A percentile compares a stretch with the other conserved stretches of the same genome.
Evolutionary conservation across 2,113 vertebrate species (phyloP).

Genomic region (Climacteris rufus): DNA sequence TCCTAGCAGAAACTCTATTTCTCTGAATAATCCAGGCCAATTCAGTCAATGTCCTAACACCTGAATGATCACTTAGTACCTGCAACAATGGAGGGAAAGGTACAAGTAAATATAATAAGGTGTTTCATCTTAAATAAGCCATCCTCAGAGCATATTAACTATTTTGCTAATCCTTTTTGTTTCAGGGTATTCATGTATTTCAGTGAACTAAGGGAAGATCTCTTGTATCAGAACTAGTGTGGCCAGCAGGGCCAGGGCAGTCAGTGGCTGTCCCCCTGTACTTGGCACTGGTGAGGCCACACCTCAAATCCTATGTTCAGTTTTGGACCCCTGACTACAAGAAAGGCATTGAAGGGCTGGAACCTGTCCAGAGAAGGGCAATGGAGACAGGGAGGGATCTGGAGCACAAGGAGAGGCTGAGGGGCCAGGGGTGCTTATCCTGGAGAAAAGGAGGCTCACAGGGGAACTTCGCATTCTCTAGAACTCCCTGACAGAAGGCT

Average conservation of each 20-base stretch:
- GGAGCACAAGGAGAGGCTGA: not conserved
- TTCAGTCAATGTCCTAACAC: not conserved
- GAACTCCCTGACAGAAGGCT: not conserved
- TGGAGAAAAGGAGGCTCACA: not conserved
- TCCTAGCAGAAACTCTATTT: not conserved
- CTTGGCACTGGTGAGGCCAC: not conserved
- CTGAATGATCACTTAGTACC: not conserved
- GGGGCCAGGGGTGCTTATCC: not conserved
- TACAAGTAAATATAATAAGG: not conserved
- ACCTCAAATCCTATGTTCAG: not conserved
- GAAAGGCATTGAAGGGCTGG: accelerated
- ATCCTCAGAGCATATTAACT: not conserved
- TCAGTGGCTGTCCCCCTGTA: not conserved
- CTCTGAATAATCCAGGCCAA: not conserved
- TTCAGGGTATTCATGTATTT: not conserved
- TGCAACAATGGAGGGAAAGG: not conserved
- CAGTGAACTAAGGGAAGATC: not conserved
- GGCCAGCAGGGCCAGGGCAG: not conserved
- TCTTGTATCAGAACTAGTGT: not conserved
- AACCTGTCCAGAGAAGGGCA: not conserved
- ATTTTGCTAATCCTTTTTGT: not conserved
- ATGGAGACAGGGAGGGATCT: not conserved
- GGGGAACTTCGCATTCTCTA: no score
- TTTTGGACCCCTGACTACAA: not conserved
- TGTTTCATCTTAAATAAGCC: not conserved